Base-by-base conservation (phyloP, 1,140 invertebrate species). In the Lepidurus arcticus region DNA sequence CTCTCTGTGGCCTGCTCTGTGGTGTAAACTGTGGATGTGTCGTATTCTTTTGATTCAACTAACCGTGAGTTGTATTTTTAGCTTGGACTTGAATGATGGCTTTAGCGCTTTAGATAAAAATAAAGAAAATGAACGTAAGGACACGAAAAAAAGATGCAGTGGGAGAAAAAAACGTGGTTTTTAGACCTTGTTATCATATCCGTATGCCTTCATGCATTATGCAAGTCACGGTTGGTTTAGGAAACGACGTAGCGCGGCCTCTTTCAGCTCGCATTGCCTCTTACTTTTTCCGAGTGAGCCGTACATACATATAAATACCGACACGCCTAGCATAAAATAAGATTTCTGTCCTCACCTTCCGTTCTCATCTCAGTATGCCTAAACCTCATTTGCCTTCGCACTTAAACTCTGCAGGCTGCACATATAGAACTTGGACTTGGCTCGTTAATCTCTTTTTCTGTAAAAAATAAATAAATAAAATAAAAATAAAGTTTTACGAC, bases 281-380 rank as follows among this genome's bases (percentile, higher is more conserved):
- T 65, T 65, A n/a, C 53, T 65, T 65, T 65, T 21, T 21, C n/a
- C 53, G 53, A 21, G 53, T 65, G 53, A 65, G 21, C 53, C 53
- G 34, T 34, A 34, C 53, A 21, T 65, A 65, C 53, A 65, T 16
- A 34, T 34, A 34, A 3, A 34, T 34, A 34, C 8, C n/a, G 53
- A 65, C 53, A 65, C 53, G 53, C 53, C 53, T 65, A 65, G 53
- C 53, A 65, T 65, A 65, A 65, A 65, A 65, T 65, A 16, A 65
- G 53, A 65, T 65, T 65, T 65, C 53, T 65, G 16, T 65, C 53
- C 53, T 65, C 53, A 65, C 53, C 45, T 65, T 65, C 21, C 53
- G 9, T 65, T 16, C 53, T 65, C 53, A 65, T 65, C 53, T 65
- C 53, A 13, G 53, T 65, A 65, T 65, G 53, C 53, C 53, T 65